These are phyloP conservation scores for Benthosema pterotum DNA, from an alignment of 2,797 vertebrate genomes.

Conservation along the genomic window DNA sequence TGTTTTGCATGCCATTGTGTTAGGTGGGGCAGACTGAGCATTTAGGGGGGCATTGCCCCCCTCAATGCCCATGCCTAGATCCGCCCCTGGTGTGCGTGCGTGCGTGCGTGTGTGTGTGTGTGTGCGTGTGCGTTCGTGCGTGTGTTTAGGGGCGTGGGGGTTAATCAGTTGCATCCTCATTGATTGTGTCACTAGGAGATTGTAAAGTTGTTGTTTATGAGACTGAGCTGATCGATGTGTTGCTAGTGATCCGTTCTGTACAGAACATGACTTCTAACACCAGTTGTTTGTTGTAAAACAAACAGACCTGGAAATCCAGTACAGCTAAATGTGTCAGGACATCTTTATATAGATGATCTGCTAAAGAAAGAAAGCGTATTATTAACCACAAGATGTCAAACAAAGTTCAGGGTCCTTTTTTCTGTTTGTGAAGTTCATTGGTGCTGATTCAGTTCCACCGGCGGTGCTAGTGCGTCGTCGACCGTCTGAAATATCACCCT, in stretches of 20 bases:
- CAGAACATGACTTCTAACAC: slow-evolving; percentile 20
- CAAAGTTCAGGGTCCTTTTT: background rate
- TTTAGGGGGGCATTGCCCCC: too few species aligned
- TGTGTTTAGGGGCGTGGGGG: too few species aligned
- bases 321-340: too few species aligned
- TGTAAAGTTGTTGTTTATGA: slow-evolving; percentile 42
- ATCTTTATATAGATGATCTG: too few species aligned
- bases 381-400: too few species aligned
- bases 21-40: too few species aligned
- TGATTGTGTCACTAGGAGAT: slow-evolving; percentile 55
- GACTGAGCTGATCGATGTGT: slow-evolving; percentile 26
- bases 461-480: slow-evolving; percentile 21
- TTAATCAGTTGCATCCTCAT: slow-evolving; percentile 50
- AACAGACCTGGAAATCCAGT: background rate
- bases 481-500: slow-evolving; percentile 24
- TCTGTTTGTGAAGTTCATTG: slow-evolving; percentile 9
- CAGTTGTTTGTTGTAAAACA: slow-evolving; percentile 15
- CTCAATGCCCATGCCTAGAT: too few species aligned
- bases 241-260: slow-evolving; percentile 19
- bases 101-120: too few species aligned
- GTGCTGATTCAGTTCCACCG: slow-evolving; percentile 4
- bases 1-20: too few species aligned
- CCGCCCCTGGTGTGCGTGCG: too few species aligned
- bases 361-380: too few species aligned
- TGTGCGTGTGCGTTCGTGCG: too few species aligned